These are phyloP conservation scores for Anomalospiza imberbis DNA, from an alignment of 2,797 vertebrate species.

Conservation along the genomic window DNA sequence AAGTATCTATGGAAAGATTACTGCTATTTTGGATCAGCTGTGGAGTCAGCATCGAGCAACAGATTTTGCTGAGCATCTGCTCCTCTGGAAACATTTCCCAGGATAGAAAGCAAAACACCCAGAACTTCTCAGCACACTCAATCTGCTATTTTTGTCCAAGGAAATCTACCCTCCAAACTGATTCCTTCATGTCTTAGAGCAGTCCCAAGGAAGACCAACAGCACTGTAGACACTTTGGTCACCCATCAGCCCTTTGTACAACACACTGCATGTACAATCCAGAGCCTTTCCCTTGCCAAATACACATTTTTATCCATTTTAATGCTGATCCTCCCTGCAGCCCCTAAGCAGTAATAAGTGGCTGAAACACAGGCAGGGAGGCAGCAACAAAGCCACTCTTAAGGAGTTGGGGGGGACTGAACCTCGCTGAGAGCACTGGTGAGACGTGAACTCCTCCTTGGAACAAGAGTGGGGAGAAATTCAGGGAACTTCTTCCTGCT, in stretches of 20 bases:
- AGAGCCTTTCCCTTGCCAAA: background rate
- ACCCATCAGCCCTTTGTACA: no score
- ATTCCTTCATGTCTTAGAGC: background rate
- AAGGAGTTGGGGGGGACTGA: background rate
- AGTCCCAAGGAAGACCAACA: background rate
- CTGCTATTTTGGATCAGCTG: background rate
- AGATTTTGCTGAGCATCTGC: background rate
- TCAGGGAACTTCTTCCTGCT: background rate
- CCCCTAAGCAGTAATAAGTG: background rate
- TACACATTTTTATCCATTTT: background rate
- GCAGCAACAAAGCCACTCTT: background rate
- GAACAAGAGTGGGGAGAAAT: background rate
- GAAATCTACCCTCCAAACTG: background rate
- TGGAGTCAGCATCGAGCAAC: background rate
- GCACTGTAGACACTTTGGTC: background rate
- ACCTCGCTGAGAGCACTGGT: accelerated
- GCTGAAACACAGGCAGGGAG: background rate
- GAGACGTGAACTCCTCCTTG: background rate
- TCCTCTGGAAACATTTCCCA: background rate
- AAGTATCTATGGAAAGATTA: background rate
- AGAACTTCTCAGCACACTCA: background rate
- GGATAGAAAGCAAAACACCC: background rate
- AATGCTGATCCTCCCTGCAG: background rate
- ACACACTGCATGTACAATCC: background rate
- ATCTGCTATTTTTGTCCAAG: background rate